Base-by-base conservation (phyloP, 2,113 vertebrate genomes). In the Gila orcuttii region DNA sequence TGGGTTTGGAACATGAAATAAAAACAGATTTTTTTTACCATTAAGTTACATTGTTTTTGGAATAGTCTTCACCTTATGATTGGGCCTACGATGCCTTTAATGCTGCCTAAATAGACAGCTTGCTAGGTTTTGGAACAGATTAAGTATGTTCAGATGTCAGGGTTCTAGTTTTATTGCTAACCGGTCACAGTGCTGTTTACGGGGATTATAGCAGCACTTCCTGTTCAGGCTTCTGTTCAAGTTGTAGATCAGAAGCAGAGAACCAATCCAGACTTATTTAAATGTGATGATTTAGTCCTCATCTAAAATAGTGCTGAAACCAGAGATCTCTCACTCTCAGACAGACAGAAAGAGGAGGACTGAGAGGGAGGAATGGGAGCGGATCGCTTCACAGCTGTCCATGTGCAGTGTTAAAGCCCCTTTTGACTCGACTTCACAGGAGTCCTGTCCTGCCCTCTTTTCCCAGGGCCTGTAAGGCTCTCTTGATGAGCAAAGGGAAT, bases 301-400 rank as follows among this genome's bases (percentile, higher is more conserved):
- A 55, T 57, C 66, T 42, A 57, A 52, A 59, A 73, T 71, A 59
- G 82, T 52, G 17, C n/a, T 82, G 80, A 66, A 82, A 82, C 80
- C 62, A 50, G 80, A 82, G 45, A 50, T 82, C 62, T 33, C 28
- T 69, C 62, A 15, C 19, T 69, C 25, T 52, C 80, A 39, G 68
- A 15, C 45, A 55, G 17, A 45, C 23, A 21, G 39, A 69, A 55
- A 39, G 62, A 52, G 62, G 28, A 71, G 17, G 62, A 47, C 6
- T 1, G 25, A 10, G 66, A 68, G 66, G 31, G 21, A 42, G 77
- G 19, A 25, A 62, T 60, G 28, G 62, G 47, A 57, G 9, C 7
- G 13, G n/a, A 57, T n/a, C 6, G 23, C 42, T 69, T 80, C 33
- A 86, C 74, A 78, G 66, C 84, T 66, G 62, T 50, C 28, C 75